Base-by-base conservation (phyloP, 2,113 vertebrate species). In the Amphiprion ocellaris region DNA sequence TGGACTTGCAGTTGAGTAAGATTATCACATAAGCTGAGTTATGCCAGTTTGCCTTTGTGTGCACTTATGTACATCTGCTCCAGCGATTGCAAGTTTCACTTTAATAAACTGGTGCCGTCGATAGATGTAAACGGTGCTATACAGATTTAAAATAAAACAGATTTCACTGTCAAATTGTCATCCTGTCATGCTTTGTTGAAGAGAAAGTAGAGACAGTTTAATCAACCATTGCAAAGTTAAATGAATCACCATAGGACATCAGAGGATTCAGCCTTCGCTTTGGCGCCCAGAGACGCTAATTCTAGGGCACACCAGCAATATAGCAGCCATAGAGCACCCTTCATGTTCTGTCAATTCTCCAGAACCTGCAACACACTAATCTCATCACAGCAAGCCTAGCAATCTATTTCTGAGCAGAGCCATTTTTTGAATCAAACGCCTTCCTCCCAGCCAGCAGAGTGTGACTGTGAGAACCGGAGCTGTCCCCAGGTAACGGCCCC, bases 201-300 rank as follows among this genome's bases (percentile, higher is more conserved):
- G 82, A 54, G 52, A 77, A 55, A 19, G 39, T 53, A 82, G 61
- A 81, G 85, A 79, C 77, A 69, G 76, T 89, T 91, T 88, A 91
- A 91, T 91, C 86, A 90, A 68, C 87, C 59, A 24, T 83, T 84
- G 63, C 85, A 54, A 75, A 85, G 74, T 85, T 89, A 84, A 92
- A 87, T 89, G 79, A 89, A 89, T 89, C 89, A 66, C 87, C 68
- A 52, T 77, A 83, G 79, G 87, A 85, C 84, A 84, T 81, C 74
- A 54, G 79, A 85, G 70, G 81, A 74, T 50, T 85, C 71, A 47
- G 58, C 47, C 73, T 74, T 73, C 26, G 12, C 64, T 50, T 82
- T 64, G 33, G 65, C 76, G 81, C 84, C 53, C 47, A 28, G 28
- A 61, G 63, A 87, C 52, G 12, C 85, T 86, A 81, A 86, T 82